These are phyloP conservation scores for Pteropus rufus DNA, from an alignment of 2,797 vertebrate species.

Conservation along the genomic window DNA sequence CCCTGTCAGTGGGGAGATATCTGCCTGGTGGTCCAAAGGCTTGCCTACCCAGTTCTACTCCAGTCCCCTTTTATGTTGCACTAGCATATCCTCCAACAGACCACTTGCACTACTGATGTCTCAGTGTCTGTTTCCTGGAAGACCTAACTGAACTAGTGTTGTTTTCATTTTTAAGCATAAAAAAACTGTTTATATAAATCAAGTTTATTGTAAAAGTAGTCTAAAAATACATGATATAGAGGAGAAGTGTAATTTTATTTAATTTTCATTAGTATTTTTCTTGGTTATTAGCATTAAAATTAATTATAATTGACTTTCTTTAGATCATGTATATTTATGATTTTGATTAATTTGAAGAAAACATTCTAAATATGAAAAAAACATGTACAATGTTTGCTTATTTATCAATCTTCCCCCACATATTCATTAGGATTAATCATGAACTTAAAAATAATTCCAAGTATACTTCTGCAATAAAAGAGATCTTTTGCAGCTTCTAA, in stretches of 20 bases:
- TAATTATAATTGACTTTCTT: conserved; percentile 1
- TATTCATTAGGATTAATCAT: not conserved
- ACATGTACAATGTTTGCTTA: not conserved
- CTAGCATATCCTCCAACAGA: not conserved
- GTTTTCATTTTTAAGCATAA: not conserved
- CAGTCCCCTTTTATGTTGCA: not conserved
- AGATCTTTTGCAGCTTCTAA: conserved; percentile 5
- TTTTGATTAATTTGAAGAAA: conserved; percentile 39
- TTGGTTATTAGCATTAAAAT: not conserved
- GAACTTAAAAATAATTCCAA: not conserved
- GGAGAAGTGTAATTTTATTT: not conserved
- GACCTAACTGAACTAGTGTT: not conserved
- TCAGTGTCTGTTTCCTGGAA: not conserved
- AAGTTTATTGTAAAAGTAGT: not conserved
- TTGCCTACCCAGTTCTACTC: not conserved
- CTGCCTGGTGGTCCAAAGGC: not conserved
- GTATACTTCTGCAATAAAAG: not conserved
- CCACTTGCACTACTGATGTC: not conserved
- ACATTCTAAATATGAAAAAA: not conserved
- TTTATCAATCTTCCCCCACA: not conserved
- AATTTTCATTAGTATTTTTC: conserved; percentile 15
- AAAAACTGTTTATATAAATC: not conserved
- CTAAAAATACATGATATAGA: not conserved
- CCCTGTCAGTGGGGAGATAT: not conserved
- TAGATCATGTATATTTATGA: not conserved